A percentile compares a stretch with the other conserved stretches of the same genome.
These are phyloP conservation scores for Philereme vetulata DNA, from an alignment of 2,888 invertebrate species.

Conservation along the genomic window DNA sequence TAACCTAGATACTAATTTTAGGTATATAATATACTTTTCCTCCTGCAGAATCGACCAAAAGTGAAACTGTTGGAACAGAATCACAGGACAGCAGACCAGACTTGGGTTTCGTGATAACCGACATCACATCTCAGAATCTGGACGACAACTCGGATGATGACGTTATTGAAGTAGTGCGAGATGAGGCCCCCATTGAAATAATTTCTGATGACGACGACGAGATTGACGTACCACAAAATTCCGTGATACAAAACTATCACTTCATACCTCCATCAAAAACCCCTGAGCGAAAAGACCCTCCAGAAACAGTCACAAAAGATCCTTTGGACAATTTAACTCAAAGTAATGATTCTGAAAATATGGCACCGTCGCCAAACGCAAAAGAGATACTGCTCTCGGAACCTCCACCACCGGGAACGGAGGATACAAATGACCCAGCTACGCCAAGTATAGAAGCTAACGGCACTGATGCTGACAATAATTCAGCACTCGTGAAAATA, in stretches of 20 bases:
- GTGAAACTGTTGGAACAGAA: conserved; percentile 10
- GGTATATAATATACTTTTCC: conserved; percentile 6
- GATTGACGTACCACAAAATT: conserved; percentile 51
- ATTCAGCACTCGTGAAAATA: conserved; percentile 8
- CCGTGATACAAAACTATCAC: conserved; percentile 36
- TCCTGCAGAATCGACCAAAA: conserved; percentile 11
- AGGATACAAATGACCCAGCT: conserved; percentile 1
- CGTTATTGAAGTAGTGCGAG: conserved; percentile 75
- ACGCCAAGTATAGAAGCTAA: conserved; percentile 14
- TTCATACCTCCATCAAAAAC: conserved; percentile 8
- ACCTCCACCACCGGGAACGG: conserved; percentile 17
- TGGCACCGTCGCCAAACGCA: conserved; percentile 4
- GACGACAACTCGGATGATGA: conserved; percentile 72
- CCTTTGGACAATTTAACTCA: conserved; percentile 11
- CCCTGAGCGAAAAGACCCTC: conserved; percentile 9
- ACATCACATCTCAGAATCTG: conserved; percentile 31
- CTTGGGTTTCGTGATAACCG: conserved; percentile 16
- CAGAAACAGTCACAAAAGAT: conserved; percentile 13
- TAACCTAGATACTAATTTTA: background rate
- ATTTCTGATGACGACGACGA: conserved; percentile 72
- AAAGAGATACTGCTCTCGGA: conserved; percentile 13
- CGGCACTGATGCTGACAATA: conserved; percentile 3
- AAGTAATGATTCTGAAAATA: conserved; percentile 14
- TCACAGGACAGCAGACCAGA: conserved; percentile 1
- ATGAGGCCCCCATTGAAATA: conserved; percentile 76